Evolutionary conservation across 2,113 vertebrate species (phyloP).

Genomic region (Sapayoa aenigma): DNA sequence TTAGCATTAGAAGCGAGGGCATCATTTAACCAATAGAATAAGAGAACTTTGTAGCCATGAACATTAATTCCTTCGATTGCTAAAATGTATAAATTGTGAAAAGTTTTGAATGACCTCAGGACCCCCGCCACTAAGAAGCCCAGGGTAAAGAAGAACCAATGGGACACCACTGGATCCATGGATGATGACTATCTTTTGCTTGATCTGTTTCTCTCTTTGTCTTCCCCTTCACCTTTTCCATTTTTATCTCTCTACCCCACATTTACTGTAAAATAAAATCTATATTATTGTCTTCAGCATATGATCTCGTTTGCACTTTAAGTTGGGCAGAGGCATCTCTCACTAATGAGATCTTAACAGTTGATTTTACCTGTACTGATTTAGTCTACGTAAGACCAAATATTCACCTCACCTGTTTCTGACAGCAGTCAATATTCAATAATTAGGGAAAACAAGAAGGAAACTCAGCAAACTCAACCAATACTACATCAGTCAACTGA

Average conservation of each 20-base stretch:
- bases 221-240: too few species aligned
- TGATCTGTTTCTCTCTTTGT: not conserved
- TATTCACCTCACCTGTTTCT: not conserved
- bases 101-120: not conserved
- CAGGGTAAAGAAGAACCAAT: not conserved
- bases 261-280: not conserved
- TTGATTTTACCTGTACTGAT: not conserved
- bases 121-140: not conserved
- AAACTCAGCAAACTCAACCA: not conserved
- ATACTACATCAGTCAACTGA: not conserved
- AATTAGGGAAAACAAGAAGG: not conserved
- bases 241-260: not conserved
- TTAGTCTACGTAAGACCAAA: not conserved
- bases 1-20: not conserved
- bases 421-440: not conserved
- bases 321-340: not conserved
- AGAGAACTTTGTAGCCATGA: not conserved
- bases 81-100: not conserved
- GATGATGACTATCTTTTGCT: not conserved
- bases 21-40: not conserved
- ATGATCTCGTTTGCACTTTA: not conserved
- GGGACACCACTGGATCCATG: fast-evolving
- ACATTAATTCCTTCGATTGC: not conserved
- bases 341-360: not conserved
- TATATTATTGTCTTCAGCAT: not conserved